phyloP scores from a whole-genome alignment of 2,888 invertebrate species.

The Acanthacorydalis orientalis region DNA sequence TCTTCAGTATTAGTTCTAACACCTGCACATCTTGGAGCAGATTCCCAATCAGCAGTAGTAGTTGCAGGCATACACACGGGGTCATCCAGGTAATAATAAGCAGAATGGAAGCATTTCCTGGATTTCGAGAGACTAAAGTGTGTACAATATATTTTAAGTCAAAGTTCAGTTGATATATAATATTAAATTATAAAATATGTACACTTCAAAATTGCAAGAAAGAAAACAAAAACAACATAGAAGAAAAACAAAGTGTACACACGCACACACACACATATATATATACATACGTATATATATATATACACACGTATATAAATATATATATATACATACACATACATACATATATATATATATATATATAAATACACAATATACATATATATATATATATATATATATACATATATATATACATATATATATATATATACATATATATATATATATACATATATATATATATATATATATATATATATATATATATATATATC shows the following conservation, averaged over 20 bases:
- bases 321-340: too few species aligned
- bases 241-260: not conserved
- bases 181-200: not conserved
- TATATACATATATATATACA: too few species aligned
- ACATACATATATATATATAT: too few species aligned
- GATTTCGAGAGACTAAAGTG: constrained; percentile 7
- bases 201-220: not conserved
- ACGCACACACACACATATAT: too few species aligned
- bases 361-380: too few species aligned
- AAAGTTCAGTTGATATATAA: constrained; percentile 8
- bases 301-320: too few species aligned
- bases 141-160: not conserved
- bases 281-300: too few species aligned
- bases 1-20: constrained; percentile 11
- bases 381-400: too few species aligned
- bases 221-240: not conserved
- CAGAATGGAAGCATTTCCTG: constrained; percentile 61
- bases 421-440: too few species aligned
- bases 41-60: constrained; percentile 40
- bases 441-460: too few species aligned
- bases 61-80: constrained; percentile 42
- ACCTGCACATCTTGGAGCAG: constrained; percentile 20
- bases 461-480: too few species aligned
- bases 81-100: constrained; percentile 69
- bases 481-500: too few species aligned